A percentile compares a stretch with the other conserved stretches of the same genome.
These are phyloP conservation scores for Orchestes rusci DNA, from an alignment of 2,888 invertebrate genomes.

Conservation along the genomic window DNA sequence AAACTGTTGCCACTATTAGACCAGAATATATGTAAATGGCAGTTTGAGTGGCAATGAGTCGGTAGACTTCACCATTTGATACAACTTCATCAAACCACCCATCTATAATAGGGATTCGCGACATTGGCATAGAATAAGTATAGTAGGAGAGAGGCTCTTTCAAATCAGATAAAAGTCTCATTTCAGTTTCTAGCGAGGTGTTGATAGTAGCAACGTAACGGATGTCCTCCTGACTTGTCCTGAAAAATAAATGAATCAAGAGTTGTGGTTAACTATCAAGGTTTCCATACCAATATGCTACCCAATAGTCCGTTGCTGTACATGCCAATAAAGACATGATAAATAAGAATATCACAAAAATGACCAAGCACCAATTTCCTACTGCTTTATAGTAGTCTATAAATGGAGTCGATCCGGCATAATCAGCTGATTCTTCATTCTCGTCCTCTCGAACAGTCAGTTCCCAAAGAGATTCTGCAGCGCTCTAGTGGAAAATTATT, in stretches of 20 bases:
- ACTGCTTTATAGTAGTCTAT: slow-evolving; percentile 35
- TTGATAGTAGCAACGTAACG: slow-evolving; percentile 16
- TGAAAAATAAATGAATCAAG: no score
- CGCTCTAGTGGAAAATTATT: slow-evolving; percentile 26
- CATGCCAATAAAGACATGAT: slow-evolving; percentile 34
- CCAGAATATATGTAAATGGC: slow-evolving; percentile 47
- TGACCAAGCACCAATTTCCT: slow-evolving; percentile 29
- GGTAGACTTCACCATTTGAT: slow-evolving; percentile 22
- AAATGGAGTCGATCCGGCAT: slow-evolving; percentile 28
- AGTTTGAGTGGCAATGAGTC: slow-evolving; percentile 16
- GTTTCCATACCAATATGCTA: slow-evolving; percentile 36
- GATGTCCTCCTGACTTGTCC: slow-evolving; percentile 36
- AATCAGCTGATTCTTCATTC: slow-evolving; percentile 23
- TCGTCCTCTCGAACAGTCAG: slow-evolving; percentile 25
- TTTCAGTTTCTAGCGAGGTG: background rate
- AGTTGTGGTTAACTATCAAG: no score
- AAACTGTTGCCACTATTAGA: slow-evolving; percentile 50
- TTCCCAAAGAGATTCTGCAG: slow-evolving; percentile 13
- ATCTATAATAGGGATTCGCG: slow-evolving; percentile 6
- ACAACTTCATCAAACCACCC: slow-evolving; percentile 24
- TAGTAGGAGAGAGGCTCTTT: slow-evolving; percentile 2
- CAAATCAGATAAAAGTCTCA: no score
- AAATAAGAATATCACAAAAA: slow-evolving; percentile 27
- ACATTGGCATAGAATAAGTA: slow-evolving; percentile 3
- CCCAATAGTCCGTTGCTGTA: slow-evolving; percentile 38